Base-by-base conservation (phyloP, 1,140 invertebrate species). In the Magallana gigas region DNA sequence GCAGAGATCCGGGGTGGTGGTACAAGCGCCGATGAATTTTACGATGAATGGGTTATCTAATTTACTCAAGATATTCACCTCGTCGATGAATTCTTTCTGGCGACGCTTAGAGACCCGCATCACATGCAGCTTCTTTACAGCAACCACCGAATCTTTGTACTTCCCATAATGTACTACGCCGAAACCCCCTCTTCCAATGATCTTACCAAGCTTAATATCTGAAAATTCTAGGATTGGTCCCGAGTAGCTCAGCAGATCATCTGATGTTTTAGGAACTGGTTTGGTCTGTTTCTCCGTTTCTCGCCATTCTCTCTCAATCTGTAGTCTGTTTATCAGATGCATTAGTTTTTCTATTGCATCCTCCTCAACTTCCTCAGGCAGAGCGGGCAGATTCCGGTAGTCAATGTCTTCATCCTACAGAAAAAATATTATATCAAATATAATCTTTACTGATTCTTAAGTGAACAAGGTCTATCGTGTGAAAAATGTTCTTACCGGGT, bases 41-140 rank as follows among this genome's bases (percentile, higher is more conserved):
- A 92, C 89, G 12, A 92, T 90, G 57, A 90, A 91, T 2, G 68
- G 84, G 71, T 92, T 88, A 16, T 90, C 87, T 1, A 92, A 64
- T 16, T 83, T n/a, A 56, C 88, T 83, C 56, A 89, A 86, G 0
- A 90, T 12, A 29, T 18, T 64, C 2, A 92, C 85, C 82, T 92
- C 90, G 6, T 85, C 36, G 7, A 12, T 86, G 59, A 92, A 91
- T 12, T 85, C 84, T 8, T 87, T 18, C n/a, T 89, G 18, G 2
- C 85, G 81, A 76, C 83, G 85, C 23, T 88, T 88, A 0, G 89
- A 87, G 2, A 91, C 85, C 58, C 82, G 83, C 18, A 88, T 85
- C 14, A 85, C 59, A 36, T 68, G 23, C 23, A 92, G 84, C 60
- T 87, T 89, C 64, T 92, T 92, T 4, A 90, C 90, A 36, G 90